Evolutionary conservation across 2,888 invertebrate genomes (phyloP), one percentile per base, ranked within the genome.

Genomic region (Tryphoninae sp.): DNA sequence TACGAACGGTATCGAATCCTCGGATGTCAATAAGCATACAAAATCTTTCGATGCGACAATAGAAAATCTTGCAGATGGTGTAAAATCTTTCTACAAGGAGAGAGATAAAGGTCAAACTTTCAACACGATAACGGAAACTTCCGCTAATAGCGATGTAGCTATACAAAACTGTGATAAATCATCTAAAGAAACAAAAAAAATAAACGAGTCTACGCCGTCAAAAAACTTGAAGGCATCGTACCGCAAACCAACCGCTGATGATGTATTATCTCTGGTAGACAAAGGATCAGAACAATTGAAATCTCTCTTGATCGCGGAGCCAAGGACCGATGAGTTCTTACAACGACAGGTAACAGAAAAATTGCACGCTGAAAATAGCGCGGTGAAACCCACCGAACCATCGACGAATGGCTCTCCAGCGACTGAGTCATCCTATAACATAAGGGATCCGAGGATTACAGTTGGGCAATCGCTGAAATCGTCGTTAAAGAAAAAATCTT

Each of bases 391-490:
- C 16, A 9, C 13, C n/a, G 67, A 67, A 23, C 16, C 55, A 13
- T 55, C 16, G 16, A 19, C 45, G 40, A 69, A 23, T 3, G 22
- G 3, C 16, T 42, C 40, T 7, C 16, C n/a, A 22, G 2, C 4
- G 45, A 45, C 26, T 22, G 51, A 62, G 33, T 45, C 76, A 26
- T 67, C 67, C 19, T 49, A 19, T 33, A 9, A 58, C 7, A 9
- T 13, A 22, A 45, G 51, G 19, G 83, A 78, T 62, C 61, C 74
- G 53, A 78, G 71, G 53, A 62, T n/a, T 2, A 74, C 23, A 71
- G 23, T 72, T 9, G 55, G 59, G 26, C 26, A 53, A 26, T 23
- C 69, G 9, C 13, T 26, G 16, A 61, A 59, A 72, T 16, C 64
- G 22, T 26, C 16, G 55, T 9, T 73, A 9, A 42, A 74, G 33